A percentile compares a stretch with the other conserved stretches of the same genome.
phyloP scores from a whole-genome alignment of 2,113 vertebrate genomes.

The Bettongia penicillata region DNA sequence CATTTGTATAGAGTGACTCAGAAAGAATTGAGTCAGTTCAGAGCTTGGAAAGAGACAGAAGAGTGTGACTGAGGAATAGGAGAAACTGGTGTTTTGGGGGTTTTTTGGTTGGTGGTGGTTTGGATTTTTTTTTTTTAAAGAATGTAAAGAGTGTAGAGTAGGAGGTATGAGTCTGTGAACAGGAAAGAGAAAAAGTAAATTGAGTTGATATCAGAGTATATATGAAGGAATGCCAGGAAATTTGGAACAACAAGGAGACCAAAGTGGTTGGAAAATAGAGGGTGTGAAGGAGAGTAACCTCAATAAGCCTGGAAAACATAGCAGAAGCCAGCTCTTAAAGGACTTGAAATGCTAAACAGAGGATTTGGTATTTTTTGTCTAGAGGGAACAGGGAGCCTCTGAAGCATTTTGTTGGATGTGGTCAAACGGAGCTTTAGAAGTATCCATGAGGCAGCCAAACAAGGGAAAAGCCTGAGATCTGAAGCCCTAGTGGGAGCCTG shows the following conservation, averaged over 20 bases:
- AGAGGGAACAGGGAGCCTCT: not conserved
- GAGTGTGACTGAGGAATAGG: not conserved
- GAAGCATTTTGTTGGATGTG: not conserved
- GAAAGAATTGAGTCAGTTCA: not conserved
- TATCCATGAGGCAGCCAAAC: not conserved
- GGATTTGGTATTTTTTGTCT: not conserved
- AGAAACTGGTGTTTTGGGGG: not conserved
- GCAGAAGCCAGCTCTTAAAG: not conserved
- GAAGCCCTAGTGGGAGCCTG: not conserved
- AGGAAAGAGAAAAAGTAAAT: not conserved
- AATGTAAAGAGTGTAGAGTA: not conserved
- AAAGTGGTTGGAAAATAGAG: not conserved
- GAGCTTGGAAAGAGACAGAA: not conserved
- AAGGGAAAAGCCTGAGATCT: not conserved
- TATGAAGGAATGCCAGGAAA: not conserved
- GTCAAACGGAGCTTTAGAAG: not conserved
- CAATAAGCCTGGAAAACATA: not conserved
- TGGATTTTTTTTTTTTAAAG: not conserved
- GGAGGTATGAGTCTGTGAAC: not conserved
- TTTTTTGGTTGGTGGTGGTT: no score
- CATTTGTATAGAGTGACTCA: not conserved
- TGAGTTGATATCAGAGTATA: not conserved
- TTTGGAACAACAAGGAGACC: not conserved
- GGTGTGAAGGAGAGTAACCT: not conserved
- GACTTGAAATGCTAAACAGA: not conserved